Conservation (phyloP, 30 jellyfish, hydroid and myxozoan species). For the Pelagia noctiluca region DNA sequence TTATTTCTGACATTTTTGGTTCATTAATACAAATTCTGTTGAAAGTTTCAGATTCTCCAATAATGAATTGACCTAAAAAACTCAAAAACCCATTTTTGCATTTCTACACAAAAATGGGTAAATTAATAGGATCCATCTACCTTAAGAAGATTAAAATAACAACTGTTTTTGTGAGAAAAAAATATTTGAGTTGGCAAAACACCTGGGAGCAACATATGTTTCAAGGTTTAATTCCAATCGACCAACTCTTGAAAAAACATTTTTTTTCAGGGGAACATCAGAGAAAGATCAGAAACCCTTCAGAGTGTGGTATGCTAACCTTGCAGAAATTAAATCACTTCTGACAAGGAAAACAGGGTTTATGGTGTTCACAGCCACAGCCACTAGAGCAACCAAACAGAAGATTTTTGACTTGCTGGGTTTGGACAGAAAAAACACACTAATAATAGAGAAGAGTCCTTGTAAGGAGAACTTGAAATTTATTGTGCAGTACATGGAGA, state of each 20-base stretch:
- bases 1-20: no score
- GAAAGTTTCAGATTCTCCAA: no score
- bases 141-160: not conserved
- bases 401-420: not conserved
- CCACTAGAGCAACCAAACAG: constrained; percentile 18
- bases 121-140: no score
- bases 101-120: no score
- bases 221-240: not conserved
- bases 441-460: not conserved
- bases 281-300: no score
- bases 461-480: not conserved
- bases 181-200: not conserved
- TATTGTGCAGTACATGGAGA: not conserved
- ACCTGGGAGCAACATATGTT: constrained; percentile 6
- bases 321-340: no score
- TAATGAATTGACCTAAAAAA: no score
- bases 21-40: no score
- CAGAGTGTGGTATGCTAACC: no score
- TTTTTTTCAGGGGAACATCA: no score
- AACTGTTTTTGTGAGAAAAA: not conserved
- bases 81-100: no score
- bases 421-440: not conserved
- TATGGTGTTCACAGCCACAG: constrained; percentile 22
- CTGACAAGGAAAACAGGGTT: not conserved
- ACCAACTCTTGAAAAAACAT: not conserved